These are phyloP conservation scores for Pristionchus maxplancki DNA, from an alignment of 2,888 invertebrate genomes.

Conservation along the genomic window DNA sequence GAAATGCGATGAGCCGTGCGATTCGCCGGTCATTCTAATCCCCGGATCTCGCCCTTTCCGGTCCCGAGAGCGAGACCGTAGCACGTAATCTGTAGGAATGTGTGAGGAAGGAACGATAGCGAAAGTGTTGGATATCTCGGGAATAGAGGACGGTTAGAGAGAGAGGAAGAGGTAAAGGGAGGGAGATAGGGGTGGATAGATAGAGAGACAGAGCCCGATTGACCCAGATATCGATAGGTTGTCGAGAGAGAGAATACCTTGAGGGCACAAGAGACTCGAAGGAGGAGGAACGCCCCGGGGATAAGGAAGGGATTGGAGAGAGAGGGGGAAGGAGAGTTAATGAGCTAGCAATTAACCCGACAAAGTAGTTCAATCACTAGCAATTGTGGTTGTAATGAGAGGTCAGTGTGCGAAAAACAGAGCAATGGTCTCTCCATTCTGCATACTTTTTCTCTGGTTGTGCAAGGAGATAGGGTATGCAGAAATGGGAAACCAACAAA, in stretches of 20 bases:
- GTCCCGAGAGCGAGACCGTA: background rate
- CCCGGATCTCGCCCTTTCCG: constrained; percentile 23
- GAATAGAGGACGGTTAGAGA: constrained; percentile 25
- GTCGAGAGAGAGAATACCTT: constrained; percentile 9
- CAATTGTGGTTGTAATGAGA: background rate
- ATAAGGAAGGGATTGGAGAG: background rate
- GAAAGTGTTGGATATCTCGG: constrained; percentile 10
- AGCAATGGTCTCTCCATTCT: background rate
- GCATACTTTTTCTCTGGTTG: background rate
- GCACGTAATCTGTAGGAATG: constrained; percentile 28
- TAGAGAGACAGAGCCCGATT: constrained; percentile 45
- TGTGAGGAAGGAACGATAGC: constrained; percentile 18
- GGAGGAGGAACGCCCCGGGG: background rate
- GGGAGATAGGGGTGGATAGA: constrained; percentile 40
- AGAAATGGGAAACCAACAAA: background rate
- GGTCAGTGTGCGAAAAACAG: background rate
- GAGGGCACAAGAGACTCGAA: background rate
- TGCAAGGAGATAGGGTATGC: too few relatives aligned
- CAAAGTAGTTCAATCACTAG: constrained; percentile 33
- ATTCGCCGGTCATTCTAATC: background rate
- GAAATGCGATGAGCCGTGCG: constrained; percentile 12
- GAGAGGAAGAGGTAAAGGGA: constrained; percentile 6
- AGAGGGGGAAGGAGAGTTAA: background rate
- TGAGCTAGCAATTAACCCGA: background rate
- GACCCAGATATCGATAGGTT: constrained; percentile 18